These are phyloP conservation scores for Atherinomorus stipes DNA, from an alignment of 2,113 vertebrate species.

Conservation along the genomic window DNA sequence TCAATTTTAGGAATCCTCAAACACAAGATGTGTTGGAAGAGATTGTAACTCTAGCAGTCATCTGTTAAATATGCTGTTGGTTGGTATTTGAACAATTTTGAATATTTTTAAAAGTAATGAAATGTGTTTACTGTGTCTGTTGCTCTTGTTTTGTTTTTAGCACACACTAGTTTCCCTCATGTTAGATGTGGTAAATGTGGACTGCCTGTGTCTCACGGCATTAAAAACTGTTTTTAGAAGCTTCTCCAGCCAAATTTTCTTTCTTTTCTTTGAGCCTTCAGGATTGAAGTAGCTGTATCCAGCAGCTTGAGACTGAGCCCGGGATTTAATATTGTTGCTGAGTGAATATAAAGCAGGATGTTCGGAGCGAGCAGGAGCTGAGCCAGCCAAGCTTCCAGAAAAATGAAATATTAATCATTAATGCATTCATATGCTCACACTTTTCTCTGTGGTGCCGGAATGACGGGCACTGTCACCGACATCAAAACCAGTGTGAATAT, in stretches of 20 bases:
- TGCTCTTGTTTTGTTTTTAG: too few species aligned
- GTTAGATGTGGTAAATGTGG: too few species aligned
- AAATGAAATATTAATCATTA: slow-evolving; percentile 13
- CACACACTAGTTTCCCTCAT: too few species aligned
- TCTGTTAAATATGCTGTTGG: too few species aligned
- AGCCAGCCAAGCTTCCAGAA: slow-evolving; percentile 11
- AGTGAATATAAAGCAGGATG: slow-evolving; percentile 12
- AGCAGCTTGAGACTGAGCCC: slow-evolving; percentile 5
- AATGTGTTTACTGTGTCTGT: too few species aligned
- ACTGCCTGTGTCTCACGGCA: background rate
- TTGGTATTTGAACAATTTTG: too few species aligned
- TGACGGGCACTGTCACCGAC: background rate
- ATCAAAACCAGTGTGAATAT: background rate
- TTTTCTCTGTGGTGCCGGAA: background rate
- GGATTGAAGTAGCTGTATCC: background rate
- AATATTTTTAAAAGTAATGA: too few species aligned
- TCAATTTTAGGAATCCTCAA: too few species aligned
- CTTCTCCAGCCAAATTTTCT: background rate
- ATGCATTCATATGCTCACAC: background rate
- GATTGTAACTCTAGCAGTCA: too few species aligned
- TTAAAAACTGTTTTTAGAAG: background rate
- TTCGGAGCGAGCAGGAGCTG: background rate
- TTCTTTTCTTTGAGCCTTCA: background rate
- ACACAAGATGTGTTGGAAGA: too few species aligned
- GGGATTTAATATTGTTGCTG: background rate